Evolutionary conservation across 2,113 vertebrate genomes (phyloP), one percentile per base, ranked within the genome.

Genomic region (Microcebus murinus): DNA sequence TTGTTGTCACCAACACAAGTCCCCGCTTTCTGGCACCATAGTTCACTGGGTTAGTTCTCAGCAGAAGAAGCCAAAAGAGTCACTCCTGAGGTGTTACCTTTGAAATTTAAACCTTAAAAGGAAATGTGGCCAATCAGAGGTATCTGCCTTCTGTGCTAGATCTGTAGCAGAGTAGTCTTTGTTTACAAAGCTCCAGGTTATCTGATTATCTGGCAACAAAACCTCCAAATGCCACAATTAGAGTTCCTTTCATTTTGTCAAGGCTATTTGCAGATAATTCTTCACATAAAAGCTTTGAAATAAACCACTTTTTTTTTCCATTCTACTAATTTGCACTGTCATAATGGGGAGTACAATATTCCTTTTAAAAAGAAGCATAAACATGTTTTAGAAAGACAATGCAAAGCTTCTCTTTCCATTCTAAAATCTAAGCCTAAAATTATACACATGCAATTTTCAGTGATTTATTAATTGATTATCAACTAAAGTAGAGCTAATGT

Each of bases 381-480:
- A 61, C 31, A 34, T 80, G n/a, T 93, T 94, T 94, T 50, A 74
- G 50, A 25, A n/a, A 90, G 36, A 50, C 17, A 61, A 11, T 36
- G 34, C 50, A 92, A 59, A 83, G 11, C 42, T 36, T 12, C 23
- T 82, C 36, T 9, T 87, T 86, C 31, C 9, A 90, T 12, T 70
- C 25, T 39, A 87, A 90, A 74, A 85, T 74, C 36, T 74, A 93
- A 95, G 50, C 45, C 80, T 95, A 73, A 94, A 92, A 87, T 93
- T 90, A 96, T 71, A 70, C 80, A 65, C 36, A 59, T 79, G 42
- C 1, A 89, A 92, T 84, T 95, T 87, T 94, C 65, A 94, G 50
- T 61, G 65, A 93, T 76, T 91, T 93, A 83, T 93, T 93, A 70
- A 94, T 81, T 87, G 90, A 85, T 82, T 84, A 90, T 91, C 52